Evolutionary conservation across 2,797 vertebrate species (phyloP).

Genomic region (Cirrhinus molitorella): DNA sequence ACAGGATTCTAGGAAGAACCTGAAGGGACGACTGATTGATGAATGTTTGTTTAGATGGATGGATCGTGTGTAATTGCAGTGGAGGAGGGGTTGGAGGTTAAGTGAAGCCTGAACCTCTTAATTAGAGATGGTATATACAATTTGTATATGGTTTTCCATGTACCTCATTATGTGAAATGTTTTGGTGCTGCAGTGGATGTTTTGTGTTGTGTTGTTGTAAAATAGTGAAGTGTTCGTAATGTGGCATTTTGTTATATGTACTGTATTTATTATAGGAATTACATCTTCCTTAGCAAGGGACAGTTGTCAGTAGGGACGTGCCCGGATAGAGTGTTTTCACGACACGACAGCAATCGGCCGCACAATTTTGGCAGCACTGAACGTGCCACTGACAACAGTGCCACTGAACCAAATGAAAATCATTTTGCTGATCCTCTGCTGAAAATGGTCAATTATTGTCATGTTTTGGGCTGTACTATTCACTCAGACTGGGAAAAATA

Average conservation of each 20-base stretch:
- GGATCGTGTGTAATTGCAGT: neutral
- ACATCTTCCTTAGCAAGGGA: neutral
- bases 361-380: too few species aligned
- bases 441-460: too few species aligned
- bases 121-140: neutral
- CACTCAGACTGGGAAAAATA: too few species aligned
- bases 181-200: neutral
- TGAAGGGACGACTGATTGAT: constrained; percentile 3
- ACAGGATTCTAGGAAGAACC: neutral
- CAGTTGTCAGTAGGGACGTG: neutral
- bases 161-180: constrained; percentile 4
- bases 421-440: too few species aligned
- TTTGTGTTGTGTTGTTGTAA: constrained; percentile 14
- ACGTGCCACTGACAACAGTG: too few species aligned
- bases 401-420: too few species aligned
- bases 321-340: too few species aligned
- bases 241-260: neutral
- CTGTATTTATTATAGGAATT: neutral
- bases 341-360: too few species aligned
- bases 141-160: neutral
- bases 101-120: neutral
- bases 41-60: neutral
- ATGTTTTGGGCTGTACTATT: too few species aligned
- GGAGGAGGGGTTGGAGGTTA: neutral
- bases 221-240: constrained; percentile 10